phyloP scores from a whole-genome alignment of 2,888 invertebrate genomes.

The Rotaria macrura region DNA sequence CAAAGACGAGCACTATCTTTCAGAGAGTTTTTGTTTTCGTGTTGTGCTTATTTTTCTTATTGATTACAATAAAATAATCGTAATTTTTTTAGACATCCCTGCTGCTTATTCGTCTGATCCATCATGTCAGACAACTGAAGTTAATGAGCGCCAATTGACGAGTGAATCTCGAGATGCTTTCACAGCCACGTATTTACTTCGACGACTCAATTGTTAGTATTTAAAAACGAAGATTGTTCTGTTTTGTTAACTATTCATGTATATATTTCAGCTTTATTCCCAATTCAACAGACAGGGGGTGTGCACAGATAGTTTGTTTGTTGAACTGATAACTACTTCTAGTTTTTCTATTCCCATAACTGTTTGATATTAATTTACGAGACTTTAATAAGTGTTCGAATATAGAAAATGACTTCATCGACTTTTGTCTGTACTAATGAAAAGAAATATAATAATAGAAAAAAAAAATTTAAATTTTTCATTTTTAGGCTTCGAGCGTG shows the following conservation, averaged over 20 bases:
- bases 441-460: too few relatives aligned
- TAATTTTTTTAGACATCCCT: not conserved
- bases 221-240: not conserved
- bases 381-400: too few relatives aligned
- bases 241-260: not conserved
- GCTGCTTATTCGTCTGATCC: not conserved
- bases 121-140: not conserved
- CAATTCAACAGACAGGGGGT: not conserved
- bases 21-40: too few relatives aligned
- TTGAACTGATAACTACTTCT: not conserved
- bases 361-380: not conserved
- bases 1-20: too few relatives aligned
- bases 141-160: not conserved
- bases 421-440: not conserved
- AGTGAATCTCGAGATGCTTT: not conserved
- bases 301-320: not conserved
- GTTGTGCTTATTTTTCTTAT: too few relatives aligned
- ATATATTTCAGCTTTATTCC: constrained; percentile 12
- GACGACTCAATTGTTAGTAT: not conserved
- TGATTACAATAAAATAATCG: not conserved
- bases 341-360: not conserved
- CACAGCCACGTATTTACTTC: not conserved
- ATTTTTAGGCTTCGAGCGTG: not conserved
- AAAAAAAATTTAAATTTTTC: not conserved
- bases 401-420: not conserved